Evolutionary conservation across 2,888 invertebrate genomes (phyloP).

Genomic region (Priapulus caudatus): DNA sequence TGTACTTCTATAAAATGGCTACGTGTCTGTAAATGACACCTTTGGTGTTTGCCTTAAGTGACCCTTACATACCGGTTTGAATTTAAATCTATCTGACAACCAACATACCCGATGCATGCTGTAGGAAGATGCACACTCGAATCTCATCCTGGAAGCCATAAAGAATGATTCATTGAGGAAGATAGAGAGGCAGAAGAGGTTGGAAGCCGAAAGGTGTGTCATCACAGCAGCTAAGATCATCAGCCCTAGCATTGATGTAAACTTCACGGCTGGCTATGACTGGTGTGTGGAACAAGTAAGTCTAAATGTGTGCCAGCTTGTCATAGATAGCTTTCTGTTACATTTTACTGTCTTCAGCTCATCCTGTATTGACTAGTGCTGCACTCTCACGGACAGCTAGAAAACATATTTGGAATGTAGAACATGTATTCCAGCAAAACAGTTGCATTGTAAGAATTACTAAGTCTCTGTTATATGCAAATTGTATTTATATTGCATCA

Average conservation of each 20-base stretch:
- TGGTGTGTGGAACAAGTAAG: conserved; percentile 40
- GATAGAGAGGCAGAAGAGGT: conserved; percentile 52
- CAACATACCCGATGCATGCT: too few relatives aligned
- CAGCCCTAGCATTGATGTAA: conserved; percentile 61
- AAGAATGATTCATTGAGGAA: conserved; percentile 61
- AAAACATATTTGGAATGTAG: too few relatives aligned
- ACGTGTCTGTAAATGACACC: too few relatives aligned
- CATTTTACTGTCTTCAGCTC: not conserved
- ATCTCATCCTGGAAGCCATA: conserved; percentile 56
- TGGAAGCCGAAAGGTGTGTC: conserved; percentile 66
- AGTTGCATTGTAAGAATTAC: too few relatives aligned
- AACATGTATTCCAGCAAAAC: too few relatives aligned
- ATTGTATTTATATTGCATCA: too few relatives aligned
- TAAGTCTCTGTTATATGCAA: too few relatives aligned
- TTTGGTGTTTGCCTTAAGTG: too few relatives aligned
- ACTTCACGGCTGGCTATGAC: conserved; percentile 44
- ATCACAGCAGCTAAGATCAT: conserved; percentile 77
- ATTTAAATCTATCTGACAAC: too few relatives aligned
- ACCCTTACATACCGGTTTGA: too few relatives aligned
- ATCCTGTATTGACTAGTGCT: not conserved
- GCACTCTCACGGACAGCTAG: not conserved
- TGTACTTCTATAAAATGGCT: too few relatives aligned
- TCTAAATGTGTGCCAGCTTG: not conserved
- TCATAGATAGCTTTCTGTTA: conserved; percentile 1
- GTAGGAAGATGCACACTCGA: conserved; percentile 49